A percentile compares a stretch with the other conserved stretches of the same genome.
These are phyloP conservation scores for Charaxes varanes DNA, from an alignment of 1,140 invertebrate species.

Conservation along the genomic window DNA sequence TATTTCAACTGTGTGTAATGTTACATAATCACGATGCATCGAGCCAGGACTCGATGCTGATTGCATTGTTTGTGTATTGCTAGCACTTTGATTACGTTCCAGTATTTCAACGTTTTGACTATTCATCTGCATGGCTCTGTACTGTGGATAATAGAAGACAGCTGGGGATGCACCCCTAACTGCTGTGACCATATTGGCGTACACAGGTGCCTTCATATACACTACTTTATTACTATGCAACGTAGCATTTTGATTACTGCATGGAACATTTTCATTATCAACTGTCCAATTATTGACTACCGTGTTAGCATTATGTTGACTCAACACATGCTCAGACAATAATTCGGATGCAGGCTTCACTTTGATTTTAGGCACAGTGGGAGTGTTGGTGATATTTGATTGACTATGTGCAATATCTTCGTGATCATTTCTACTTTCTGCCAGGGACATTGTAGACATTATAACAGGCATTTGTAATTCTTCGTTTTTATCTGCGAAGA, in stretches of 20 bases:
- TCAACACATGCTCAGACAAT: constrained; percentile 29
- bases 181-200: neutral
- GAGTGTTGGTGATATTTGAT: neutral
- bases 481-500: neutral
- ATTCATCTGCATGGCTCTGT: too few relatives aligned
- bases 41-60: too few relatives aligned
- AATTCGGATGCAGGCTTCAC: constrained; percentile 50
- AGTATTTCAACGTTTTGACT: neutral
- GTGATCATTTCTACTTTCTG: constrained; percentile 8
- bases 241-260: neutral
- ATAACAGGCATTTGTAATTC: constrained; percentile 31
- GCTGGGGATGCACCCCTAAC: too few relatives aligned
- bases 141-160: neutral
- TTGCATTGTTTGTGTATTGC: too few relatives aligned
- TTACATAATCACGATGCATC: constrained; percentile 27
- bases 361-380: constrained; percentile 46
- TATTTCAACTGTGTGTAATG: constrained; percentile 43
- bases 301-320: constrained; percentile 1
- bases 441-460: constrained; percentile 40
- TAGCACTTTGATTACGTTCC: neutral
- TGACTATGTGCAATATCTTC: neutral
- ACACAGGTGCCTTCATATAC: neutral
- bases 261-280: neutral
- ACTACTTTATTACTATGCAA: neutral
- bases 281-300: neutral